Conservation (phyloP, 2,888 invertebrate species). For the Linnaemya vulpina region DNA sequence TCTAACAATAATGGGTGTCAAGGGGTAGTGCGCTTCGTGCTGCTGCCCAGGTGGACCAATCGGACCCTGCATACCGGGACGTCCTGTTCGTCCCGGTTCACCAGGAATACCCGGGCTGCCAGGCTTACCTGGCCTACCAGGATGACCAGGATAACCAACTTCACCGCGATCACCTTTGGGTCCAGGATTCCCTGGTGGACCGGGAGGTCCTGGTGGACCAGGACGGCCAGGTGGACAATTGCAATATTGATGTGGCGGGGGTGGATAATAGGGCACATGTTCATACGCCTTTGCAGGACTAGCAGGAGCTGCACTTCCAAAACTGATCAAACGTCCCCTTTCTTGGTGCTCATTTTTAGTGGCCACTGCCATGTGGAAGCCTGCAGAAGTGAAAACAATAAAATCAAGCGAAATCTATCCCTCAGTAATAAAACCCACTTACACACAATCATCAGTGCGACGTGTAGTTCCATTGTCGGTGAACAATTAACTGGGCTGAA, state of each 20-base stretch:
- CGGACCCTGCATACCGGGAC: conserved; percentile 33
- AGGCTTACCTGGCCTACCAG: conserved; percentile 27
- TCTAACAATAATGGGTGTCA: neutral
- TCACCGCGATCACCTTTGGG: conserved; percentile 54
- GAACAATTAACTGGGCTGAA: conserved; percentile 24
- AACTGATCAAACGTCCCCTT: conserved; percentile 31
- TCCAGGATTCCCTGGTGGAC: conserved; percentile 35
- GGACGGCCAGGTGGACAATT: conserved; percentile 51
- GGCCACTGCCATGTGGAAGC: neutral
- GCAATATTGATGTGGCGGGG: conserved; percentile 37
- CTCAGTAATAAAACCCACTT: neutral
- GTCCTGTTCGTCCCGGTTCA: conserved; percentile 13
- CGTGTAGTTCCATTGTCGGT: conserved; percentile 44
- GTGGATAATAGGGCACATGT: conserved; percentile 26
- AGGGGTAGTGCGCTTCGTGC: conserved; percentile 5
- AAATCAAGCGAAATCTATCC: neutral
- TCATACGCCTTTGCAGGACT: neutral
- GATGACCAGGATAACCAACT: conserved; percentile 37
- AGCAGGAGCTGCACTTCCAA: neutral
- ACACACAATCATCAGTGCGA: conserved; percentile 42
- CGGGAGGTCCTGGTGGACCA: conserved; percentile 52
- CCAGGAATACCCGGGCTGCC: conserved; percentile 50
- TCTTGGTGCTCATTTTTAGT: neutral
- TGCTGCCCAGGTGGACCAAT: conserved; percentile 30
- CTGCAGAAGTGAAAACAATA: conserved; percentile 1